Evolutionary conservation across 2,888 invertebrate species (phyloP).

Genomic region (Dichetophora obliterata): DNA sequence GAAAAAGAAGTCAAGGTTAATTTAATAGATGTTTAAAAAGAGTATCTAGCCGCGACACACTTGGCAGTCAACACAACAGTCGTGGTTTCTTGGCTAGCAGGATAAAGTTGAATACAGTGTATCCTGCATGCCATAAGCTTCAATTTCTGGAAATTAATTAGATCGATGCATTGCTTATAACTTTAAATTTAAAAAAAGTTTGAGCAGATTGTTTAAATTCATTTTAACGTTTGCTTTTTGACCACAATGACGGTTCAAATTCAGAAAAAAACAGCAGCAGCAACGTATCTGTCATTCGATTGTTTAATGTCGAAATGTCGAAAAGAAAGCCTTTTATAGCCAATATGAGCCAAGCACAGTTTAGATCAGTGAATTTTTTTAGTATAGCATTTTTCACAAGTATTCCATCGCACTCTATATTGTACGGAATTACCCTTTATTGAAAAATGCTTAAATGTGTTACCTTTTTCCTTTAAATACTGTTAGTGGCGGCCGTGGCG

Average conservation of each 20-base stretch:
- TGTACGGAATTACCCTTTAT: not conserved
- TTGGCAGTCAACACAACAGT: too few species aligned
- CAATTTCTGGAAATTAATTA: too few species aligned
- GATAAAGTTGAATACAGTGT: too few species aligned
- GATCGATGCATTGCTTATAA: too few species aligned
- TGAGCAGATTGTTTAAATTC: not conserved
- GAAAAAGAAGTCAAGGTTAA: too few species aligned
- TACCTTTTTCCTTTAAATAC: not conserved
- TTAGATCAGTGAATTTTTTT: not conserved
- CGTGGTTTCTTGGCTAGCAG: too few species aligned
- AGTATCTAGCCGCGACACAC: too few species aligned
- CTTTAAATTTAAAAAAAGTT: too few species aligned
- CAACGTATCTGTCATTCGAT: conserved; percentile 6
- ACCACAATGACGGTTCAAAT: conserved; percentile 5
- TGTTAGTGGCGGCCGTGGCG: not conserved
- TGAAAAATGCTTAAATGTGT: not conserved
- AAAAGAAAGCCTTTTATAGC: not conserved
- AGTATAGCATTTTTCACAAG: not conserved
- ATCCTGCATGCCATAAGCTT: too few species aligned
- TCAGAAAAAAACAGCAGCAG: not conserved
- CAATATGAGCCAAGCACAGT: not conserved
- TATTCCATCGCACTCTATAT: not conserved
- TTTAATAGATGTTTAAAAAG: conserved; percentile 26
- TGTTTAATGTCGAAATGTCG: conserved; percentile 10
- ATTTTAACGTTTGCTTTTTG: not conserved